Base-by-base conservation (phyloP, 1,140 invertebrate species). In the Zelostemma sp. region DNA sequence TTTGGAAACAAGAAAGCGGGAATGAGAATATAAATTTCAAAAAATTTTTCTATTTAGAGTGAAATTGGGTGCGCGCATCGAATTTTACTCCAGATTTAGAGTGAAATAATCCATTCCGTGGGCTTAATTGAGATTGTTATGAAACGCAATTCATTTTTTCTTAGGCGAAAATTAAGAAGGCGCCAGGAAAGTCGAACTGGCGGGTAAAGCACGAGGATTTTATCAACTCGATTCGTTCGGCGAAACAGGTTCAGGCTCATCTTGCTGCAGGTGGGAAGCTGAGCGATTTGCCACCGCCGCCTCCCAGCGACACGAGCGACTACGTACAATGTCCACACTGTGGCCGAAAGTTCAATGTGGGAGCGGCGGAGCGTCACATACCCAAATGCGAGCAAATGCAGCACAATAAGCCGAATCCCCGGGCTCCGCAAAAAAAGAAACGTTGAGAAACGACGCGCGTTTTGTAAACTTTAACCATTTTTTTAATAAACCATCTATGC, bases 251-350 rank as follows among this genome's bases (percentile, higher is more conserved):
- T n/a, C 91, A 95, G 76, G 89, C 90, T 0, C 91, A 96, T 80
- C 83, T 98, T 58, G 93, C 93, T 0, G 90, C 90, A 14, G 97
- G 96, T 49, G 95, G 93, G 56, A 95, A 95, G 75, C 76, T 96
- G 5, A 90, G 90, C 40, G 95, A 97, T 82, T 86, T 97, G 28
- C 95, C 96, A 0, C 96, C 96, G 0, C 96, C 96, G 2, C 95
- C 96, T 2, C 91, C 92, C 0, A 91, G 91, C 0, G 91, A 93
- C 76, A 95, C 91, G 75, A 92, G 93, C 6, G 95, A 98, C 86
- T 97, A 97, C 80, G 89, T 97, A 2, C 90, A 92, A 72, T 99
- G 97, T 80, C 96, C 96, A 0, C 92, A 97, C 83, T 99, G 97
- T 81, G 87, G 87, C 8, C 88, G 97, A 11, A 92, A 91, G 74